Base-by-base conservation (phyloP, 1,140 invertebrate species). In the Drosophila suzukii region DNA sequence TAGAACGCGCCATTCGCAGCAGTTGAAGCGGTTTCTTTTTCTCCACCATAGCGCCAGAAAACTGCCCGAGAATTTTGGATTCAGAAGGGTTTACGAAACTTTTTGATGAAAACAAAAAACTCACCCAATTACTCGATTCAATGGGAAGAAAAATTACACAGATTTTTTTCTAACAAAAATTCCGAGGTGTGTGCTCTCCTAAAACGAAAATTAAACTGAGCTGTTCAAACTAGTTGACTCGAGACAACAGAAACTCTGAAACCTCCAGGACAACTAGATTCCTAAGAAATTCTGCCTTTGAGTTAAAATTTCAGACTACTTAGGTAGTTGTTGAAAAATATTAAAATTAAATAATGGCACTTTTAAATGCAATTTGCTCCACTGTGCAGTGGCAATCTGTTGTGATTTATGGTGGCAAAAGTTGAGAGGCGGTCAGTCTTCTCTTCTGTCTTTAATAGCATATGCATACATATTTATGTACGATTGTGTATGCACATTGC, bases 361-460 rank as follows among this genome's bases (percentile, higher is more conserved):
- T 8, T 17, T 4, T 11, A 46, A 46, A 24, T 20, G 24, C 24
- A 0, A 0, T 30, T 30, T 15, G 47, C 27, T 30, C 46, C 65
- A 68, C 60, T 68, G 65, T 68, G 17, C 34, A 11, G 17, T 41
- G 38, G 57, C 58, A 49, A 62, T 71, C 46, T 55, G 13, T 39
- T 47, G 36, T 63, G 59, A 67, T 67, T 67, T 67, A 67, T 67
- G 63, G 62, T 67, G 63, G 57, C 63, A 62, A 39, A 62, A 63
- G 63, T 39, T 24, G 58, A 66, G 62, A 62, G 57, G 43, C 63
- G 59, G 27, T 47, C 65, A 65, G 17, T 59, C 58, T 15, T 44
- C 56, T 65, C 17, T 24, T 2, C 7, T 24, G 24, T 30, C 36
- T 15, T 38, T 41, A 8, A 17, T 17, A 34, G 10, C 49, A 51